Conservation (phyloP, 2,113 vertebrate genomes). For the Gobiocypris rarus region DNA sequence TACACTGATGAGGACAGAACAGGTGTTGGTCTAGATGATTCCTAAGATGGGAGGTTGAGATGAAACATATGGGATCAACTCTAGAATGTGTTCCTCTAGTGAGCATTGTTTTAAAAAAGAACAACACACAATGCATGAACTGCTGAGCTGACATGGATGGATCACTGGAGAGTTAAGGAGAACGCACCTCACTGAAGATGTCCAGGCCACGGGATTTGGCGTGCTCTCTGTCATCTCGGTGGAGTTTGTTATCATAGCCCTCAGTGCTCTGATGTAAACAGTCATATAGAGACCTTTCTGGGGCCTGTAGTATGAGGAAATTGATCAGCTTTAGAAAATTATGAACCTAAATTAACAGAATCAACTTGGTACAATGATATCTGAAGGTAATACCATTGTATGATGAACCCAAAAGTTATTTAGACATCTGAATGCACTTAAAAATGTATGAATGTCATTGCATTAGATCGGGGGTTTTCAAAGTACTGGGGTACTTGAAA, state of each 20-base stretch:
- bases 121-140: background rate
- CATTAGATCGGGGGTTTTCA: background rate
- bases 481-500: no score
- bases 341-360: background rate
- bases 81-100: background rate
- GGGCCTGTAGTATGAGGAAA: slow-evolving; percentile 42
- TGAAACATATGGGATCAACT: background rate
- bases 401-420: background rate
- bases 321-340: background rate
- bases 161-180: background rate
- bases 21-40: slow-evolving; percentile 66
- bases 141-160: background rate
- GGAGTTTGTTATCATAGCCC: slow-evolving; percentile 67
- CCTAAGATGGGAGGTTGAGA: slow-evolving; percentile 60
- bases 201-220: slow-evolving; percentile 66
- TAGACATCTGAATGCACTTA: background rate
- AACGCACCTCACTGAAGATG: slow-evolving; percentile 68
- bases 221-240: slow-evolving; percentile 69
- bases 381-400: background rate
- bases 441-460: background rate
- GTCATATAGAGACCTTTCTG: slow-evolving; percentile 66
- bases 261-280: slow-evolving; percentile 58
- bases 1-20: slow-evolving; percentile 72
- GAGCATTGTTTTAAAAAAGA: background rate
- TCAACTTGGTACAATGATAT: background rate